Evolutionary conservation across 2,113 vertebrate genomes (phyloP).

Genomic region (Phylloscopus trochilus): DNA sequence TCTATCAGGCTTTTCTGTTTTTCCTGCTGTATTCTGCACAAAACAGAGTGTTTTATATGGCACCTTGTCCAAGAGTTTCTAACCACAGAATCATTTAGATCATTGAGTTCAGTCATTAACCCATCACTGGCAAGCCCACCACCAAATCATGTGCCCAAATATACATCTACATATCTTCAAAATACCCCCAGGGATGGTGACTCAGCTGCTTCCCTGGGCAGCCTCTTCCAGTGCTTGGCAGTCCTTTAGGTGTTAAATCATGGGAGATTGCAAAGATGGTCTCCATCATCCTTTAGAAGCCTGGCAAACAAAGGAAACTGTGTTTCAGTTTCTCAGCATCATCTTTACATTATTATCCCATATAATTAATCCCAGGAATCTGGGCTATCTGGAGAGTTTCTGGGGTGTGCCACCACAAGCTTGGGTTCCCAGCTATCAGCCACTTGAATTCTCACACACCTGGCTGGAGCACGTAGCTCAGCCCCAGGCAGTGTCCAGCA

Average conservation of each 20-base stretch:
- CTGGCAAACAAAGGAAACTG: background rate
- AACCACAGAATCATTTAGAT: background rate
- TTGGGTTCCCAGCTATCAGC: background rate
- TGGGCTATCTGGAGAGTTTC: background rate
- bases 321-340: background rate
- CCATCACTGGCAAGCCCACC: background rate
- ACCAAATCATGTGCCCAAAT: background rate
- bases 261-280: background rate
- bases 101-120: background rate
- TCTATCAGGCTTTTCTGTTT: background rate
- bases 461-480: background rate
- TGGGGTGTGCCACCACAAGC: background rate
- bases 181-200: background rate
- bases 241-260: background rate
- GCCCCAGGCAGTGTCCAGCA: background rate
- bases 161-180: background rate
- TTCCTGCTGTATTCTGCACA: background rate
- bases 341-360: background rate
- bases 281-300: background rate
- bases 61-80: background rate
- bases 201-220: background rate
- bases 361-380: background rate
- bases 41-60: background rate
- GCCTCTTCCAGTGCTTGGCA: background rate
- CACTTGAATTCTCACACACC: background rate